Percentiles rank a stretch among this genome's conserved stretches.
These are phyloP conservation scores for Rhinoderma darwinii DNA, from an alignment of 2,113 vertebrate species.

Conservation along the genomic window DNA sequence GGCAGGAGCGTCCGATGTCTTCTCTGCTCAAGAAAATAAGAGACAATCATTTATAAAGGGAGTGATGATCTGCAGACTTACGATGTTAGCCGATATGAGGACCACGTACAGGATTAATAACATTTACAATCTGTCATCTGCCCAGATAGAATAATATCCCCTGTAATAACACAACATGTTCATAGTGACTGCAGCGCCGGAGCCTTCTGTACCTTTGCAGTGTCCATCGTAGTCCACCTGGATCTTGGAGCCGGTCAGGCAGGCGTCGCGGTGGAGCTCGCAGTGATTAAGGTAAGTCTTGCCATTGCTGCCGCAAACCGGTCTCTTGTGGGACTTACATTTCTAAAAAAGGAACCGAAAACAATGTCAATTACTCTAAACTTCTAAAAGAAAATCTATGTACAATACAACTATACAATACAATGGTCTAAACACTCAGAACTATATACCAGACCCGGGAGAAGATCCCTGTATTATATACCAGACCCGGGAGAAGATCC, in stretches of 20 bases:
- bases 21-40: slow-evolving; percentile 78
- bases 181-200: no score
- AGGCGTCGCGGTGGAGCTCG: slow-evolving; percentile 95
- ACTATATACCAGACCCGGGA: no score
- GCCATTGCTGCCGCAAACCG: slow-evolving; percentile 94
- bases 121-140: background rate
- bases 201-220: slow-evolving; percentile 87
- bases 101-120: background rate
- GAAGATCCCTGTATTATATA: no score
- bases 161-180: no score
- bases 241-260: slow-evolving; percentile 96
- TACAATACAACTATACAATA: no score
- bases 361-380: background rate
- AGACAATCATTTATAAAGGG: background rate
- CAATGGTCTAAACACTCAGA: no score
- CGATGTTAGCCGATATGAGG: background rate
- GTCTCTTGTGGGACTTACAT: slow-evolving; percentile 97
- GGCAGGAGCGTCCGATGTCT: slow-evolving; percentile 84
- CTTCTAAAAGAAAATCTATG: no score
- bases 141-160: no score
- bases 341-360: slow-evolving; percentile 73
- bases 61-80: background rate
- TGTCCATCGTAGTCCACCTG: slow-evolving; percentile 94
- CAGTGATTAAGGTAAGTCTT: slow-evolving; percentile 99
- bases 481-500: no score